phyloP scores from a whole-genome alignment of 2,113 vertebrate genomes.

The Osmerus mordax region DNA sequence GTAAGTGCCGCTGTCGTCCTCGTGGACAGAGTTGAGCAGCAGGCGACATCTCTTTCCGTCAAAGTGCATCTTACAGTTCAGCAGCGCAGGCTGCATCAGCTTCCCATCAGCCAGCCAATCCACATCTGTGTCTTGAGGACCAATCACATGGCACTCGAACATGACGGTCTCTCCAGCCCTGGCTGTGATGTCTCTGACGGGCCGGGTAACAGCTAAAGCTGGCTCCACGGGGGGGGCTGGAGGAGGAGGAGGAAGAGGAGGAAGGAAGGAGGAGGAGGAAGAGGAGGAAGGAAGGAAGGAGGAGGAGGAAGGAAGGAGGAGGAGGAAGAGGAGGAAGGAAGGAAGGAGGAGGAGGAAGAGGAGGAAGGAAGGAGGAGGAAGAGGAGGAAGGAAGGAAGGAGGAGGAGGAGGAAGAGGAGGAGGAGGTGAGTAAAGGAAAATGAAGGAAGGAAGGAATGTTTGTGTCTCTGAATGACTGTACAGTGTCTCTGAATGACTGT shows the following conservation, averaged over 20 bases:
- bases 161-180: conserved; percentile 89
- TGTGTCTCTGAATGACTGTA: too few relatives aligned
- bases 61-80: conserved; percentile 99
- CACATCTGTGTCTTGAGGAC: conserved; percentile 92
- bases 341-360: conserved; percentile 1
- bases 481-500: too few relatives aligned
- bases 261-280: conserved; percentile 3
- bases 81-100: conserved; percentile 92
- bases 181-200: conserved; percentile 87
- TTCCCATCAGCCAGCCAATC: conserved; percentile 93
- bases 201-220: conserved; percentile 82
- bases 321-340: too few relatives aligned
- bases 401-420: not conserved
- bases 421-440: too few relatives aligned
- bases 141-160: conserved; percentile 91
- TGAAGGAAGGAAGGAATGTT: too few relatives aligned
- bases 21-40: conserved; percentile 93
- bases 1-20: conserved; percentile 93
- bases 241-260: not conserved
- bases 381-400: not conserved
- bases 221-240: conserved; percentile 82
- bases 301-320: too few relatives aligned
- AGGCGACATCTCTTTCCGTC: conserved; percentile 90
- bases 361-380: conserved; percentile 17
- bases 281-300: not conserved